These are phyloP conservation scores for Chiroxiphia lanceolata DNA, from an alignment of 2,797 vertebrate species.

Conservation along the genomic window DNA sequence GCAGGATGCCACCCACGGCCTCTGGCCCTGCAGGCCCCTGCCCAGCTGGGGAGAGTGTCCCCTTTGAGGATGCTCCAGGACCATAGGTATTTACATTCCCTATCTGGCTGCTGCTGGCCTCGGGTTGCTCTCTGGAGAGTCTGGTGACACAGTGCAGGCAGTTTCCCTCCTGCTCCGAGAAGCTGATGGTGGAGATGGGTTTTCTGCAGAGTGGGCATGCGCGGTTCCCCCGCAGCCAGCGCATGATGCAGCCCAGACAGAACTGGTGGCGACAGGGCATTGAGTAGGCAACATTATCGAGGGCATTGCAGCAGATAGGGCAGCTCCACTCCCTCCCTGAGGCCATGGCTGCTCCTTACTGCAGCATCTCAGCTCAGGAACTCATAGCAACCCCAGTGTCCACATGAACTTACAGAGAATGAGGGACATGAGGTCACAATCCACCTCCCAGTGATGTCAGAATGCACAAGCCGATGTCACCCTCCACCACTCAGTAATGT, in stretches of 20 bases:
- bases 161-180: neutral
- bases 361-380: neutral
- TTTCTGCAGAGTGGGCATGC: neutral
- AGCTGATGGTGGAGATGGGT: neutral
- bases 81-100: rapidly evolving
- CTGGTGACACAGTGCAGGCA: neutral
- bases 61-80: neutral
- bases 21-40: rapidly evolving
- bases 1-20: neutral
- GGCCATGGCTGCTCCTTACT: neutral
- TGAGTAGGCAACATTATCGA: rapidly evolving
- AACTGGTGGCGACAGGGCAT: neutral
- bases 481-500: rapidly evolving
- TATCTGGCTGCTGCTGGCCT: neutral
- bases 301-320: neutral
- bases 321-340: neutral
- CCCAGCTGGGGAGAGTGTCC: rapidly evolving
- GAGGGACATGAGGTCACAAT: neutral
- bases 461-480: neutral
- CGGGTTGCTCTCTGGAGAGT: rapidly evolving
- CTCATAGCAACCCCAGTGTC: neutral
- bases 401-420: rapidly evolving
- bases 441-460: neutral
- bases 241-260: neutral
- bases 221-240: neutral